Percentiles rank a stretch among this genome's conserved stretches.
These are phyloP conservation scores for Panagrolaimus sp. DNA, from an alignment of 1,140 invertebrate genomes.

Conservation along the genomic window DNA sequence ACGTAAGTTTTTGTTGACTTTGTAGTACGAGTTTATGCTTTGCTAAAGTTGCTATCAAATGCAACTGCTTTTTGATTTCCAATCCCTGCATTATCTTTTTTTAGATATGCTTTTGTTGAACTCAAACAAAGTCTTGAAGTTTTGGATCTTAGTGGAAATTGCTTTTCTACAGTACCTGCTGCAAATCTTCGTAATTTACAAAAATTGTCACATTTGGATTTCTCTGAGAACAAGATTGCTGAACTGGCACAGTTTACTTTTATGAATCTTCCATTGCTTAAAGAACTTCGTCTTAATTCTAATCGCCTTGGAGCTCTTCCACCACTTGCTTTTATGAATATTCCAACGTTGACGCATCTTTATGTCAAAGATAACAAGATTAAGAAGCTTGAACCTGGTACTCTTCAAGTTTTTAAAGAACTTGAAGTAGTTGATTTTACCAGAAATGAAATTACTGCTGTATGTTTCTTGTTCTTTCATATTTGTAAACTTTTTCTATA, in stretches of 20 bases:
- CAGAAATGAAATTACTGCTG: slow-evolving; percentile 29
- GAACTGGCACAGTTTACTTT: slow-evolving; percentile 47
- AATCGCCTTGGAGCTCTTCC: slow-evolving; percentile 41
- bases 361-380: slow-evolving; percentile 45
- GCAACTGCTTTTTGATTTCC: neutral
- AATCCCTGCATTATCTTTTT: neutral
- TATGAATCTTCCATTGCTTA: slow-evolving; percentile 54
- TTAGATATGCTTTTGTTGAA: slow-evolving; percentile 40
- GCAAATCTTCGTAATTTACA: slow-evolving; percentile 40
- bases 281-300: slow-evolving; percentile 46
- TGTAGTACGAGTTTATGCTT: neutral
- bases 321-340: slow-evolving; percentile 56
- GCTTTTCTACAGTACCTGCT: slow-evolving; percentile 42
- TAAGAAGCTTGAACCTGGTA: slow-evolving; percentile 26
- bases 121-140: slow-evolving; percentile 43
- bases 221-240: slow-evolving; percentile 47
- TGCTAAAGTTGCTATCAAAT: no score
- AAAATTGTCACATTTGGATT: slow-evolving; percentile 42
- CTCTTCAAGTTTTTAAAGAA: slow-evolving; percentile 42
- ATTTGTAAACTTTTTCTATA: neutral
- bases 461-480: slow-evolving; percentile 12
- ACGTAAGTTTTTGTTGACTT: slow-evolving; percentile 30
- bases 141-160: slow-evolving; percentile 48
- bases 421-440: slow-evolving; percentile 37
- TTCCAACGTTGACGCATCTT: slow-evolving; percentile 46